Evolutionary conservation across 2,888 invertebrate species (phyloP).

Genomic region (Conchocele bisecta): DNA sequence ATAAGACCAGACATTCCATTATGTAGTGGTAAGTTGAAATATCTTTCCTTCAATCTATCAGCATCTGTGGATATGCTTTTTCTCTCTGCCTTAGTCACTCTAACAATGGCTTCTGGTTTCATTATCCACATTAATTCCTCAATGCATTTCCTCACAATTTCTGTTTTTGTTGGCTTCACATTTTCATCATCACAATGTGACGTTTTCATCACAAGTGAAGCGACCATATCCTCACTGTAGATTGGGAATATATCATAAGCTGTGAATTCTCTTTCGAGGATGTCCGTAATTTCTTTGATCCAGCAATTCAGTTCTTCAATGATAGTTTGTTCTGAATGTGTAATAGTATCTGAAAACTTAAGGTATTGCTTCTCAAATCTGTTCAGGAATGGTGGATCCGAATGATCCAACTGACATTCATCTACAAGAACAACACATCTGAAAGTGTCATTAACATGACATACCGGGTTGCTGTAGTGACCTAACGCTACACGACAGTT

Average conservation of each 20-base stretch:
- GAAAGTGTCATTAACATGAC: conserved; percentile 67
- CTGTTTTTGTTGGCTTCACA: not conserved
- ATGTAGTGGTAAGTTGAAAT: conserved; percentile 56
- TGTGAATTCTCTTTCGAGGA: conserved; percentile 19
- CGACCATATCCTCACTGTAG: conserved; percentile 52
- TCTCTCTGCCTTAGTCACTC: conserved; percentile 18
- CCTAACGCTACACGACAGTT: conserved; percentile 68
- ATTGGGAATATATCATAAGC: conserved; percentile 53
- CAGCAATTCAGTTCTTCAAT: conserved; percentile 31
- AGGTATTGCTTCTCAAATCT: conserved; percentile 75
- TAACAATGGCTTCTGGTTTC: conserved; percentile 55
- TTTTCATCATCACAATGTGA: not conserved
- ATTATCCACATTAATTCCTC: conserved; percentile 41
- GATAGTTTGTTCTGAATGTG: conserved; percentile 11
- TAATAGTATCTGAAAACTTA: conserved; percentile 57
- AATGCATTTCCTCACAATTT: conserved; percentile 22
- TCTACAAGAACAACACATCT: conserved; percentile 69
- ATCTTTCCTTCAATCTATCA: conserved; percentile 15
- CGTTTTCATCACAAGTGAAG: conserved; percentile 47
- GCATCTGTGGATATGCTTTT: not conserved
- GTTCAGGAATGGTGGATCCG: conserved; percentile 73
- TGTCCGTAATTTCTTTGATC: conserved; percentile 15
- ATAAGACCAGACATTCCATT: conserved; percentile 47
- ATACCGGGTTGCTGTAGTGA: conserved; percentile 68
- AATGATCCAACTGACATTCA: conserved; percentile 55